Evolutionary conservation across 2,797 vertebrate species (phyloP), one percentile per base, ranked within the genome.

Genomic region (Dendrocincla fuliginosa): DNA sequence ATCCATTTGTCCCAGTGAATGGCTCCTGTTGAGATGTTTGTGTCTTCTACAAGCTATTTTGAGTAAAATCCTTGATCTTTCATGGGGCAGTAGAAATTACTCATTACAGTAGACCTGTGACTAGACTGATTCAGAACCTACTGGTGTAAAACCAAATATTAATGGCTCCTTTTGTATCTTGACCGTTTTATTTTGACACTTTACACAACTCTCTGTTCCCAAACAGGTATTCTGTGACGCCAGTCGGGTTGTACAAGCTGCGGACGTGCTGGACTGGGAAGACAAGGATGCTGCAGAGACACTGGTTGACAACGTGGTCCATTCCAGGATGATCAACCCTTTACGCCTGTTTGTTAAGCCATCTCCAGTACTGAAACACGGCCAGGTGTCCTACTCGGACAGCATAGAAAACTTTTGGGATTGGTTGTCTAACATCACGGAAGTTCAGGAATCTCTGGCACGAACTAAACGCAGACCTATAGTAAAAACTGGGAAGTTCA

Each of bases 401-500:
- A 99, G 98, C 97, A 98, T 98, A 94, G 99, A 99, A 97, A 98
- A 99, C 98, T 99, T 99, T 95, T 99, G 99, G 99, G 99, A 99
- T 98, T 99, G 99, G 99, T 98, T 99, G 98, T 98, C 99, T 98
- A 99, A 99, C 97, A 98, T 99, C 97, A 99, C 99, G 84, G 99
- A 99, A 97, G 97, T 97, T 96, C 99, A 99, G 96, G 99, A 98
- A 90, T 98, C 98, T 61, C 98, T 99, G 78, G 97, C 98, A 98
- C 99, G 99, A 99, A 99, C 99, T 98, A 99, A 99, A 95, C 99
- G 99, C 96, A 98, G 99, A 92, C 99, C 99, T 91, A 99, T 99
- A 87, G 99, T 99, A 75, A 99, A 99, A 98, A 99, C 99, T 18
- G 99, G 99, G 85, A 99, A 99, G 97, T 99, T 99, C 98, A 99